phyloP scores from a whole-genome alignment of 37 sponge, comb jelly and placozoan species.

The Agelas oroides region DNA sequence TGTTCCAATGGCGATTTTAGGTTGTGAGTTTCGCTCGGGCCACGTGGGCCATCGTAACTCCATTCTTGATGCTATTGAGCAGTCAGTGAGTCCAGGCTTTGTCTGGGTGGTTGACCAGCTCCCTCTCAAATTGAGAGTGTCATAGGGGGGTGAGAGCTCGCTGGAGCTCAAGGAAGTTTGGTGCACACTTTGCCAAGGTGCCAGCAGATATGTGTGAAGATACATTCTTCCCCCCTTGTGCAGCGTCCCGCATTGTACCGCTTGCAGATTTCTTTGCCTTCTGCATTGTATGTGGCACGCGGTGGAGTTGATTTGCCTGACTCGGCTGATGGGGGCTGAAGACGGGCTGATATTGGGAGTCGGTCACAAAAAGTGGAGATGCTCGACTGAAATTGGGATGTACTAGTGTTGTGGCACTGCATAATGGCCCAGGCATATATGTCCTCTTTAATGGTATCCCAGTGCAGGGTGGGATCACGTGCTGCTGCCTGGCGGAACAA shows the following conservation, averaged over 20 bases:
- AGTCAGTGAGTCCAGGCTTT: constrained; percentile 29
- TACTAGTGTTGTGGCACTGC: neutral
- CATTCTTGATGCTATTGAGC: constrained; percentile 20
- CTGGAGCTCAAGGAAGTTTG: constrained; percentile 23
- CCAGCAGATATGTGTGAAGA: constrained; percentile 45
- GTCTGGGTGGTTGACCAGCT: constrained; percentile 42
- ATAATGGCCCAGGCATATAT: constrained; percentile 18
- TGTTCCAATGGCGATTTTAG: constrained; percentile 20
- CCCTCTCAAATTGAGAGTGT: constrained; percentile 19
- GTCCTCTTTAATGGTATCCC: constrained; percentile 30
- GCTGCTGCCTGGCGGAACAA: constrained; percentile 48
- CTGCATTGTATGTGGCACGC: constrained; percentile 9
- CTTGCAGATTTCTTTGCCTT: constrained; percentile 34
- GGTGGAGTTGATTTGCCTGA: neutral
- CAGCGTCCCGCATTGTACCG: constrained; percentile 28
- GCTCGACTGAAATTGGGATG: too few relatives aligned
- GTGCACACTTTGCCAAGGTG: constrained; percentile 37
- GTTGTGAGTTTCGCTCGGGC: constrained; percentile 12
- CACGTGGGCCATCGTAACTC: constrained; percentile 23
- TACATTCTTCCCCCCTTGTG: constrained; percentile 28
- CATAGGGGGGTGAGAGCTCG: constrained; percentile 27
- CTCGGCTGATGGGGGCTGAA: neutral
- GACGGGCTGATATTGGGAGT: constrained; percentile 15
- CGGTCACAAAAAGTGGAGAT: constrained; percentile 20
- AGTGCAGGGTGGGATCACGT: constrained; percentile 22